A percentile compares a stretch with the other conserved stretches of the same genome.
Conservation (phyloP, 1,140 invertebrate species). For the Acromyrmex echinatior region DNA sequence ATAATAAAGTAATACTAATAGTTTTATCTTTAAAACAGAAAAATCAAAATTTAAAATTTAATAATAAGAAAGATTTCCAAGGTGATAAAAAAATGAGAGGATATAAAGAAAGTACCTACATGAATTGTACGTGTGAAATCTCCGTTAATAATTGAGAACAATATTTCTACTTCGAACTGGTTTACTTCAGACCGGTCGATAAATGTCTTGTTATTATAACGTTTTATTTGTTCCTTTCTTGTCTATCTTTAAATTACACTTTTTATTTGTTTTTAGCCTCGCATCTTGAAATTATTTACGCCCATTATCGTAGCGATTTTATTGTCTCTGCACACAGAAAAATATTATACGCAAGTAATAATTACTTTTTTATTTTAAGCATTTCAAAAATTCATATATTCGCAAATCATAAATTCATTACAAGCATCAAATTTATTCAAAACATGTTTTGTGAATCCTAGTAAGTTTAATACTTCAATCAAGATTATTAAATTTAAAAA, state of each 20-base stretch:
- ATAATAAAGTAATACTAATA: neutral
- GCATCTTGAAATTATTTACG: neutral
- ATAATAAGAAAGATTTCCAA: neutral
- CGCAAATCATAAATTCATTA: too few species aligned
- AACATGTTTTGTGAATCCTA: too few species aligned
- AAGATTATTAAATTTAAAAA: too few species aligned
- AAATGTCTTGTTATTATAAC: conserved; percentile 39
- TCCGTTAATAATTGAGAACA: conserved; percentile 25
- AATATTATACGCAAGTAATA: too few species aligned
- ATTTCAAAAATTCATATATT: too few species aligned
- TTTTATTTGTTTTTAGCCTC: neutral
- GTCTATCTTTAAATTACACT: conserved; percentile 25
- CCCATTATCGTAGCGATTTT: neutral
- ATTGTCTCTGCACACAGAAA: neutral
- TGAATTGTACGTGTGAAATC: conserved; percentile 37
- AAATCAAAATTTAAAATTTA: conserved; percentile 35
- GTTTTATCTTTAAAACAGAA: neutral
- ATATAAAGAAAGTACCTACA: neutral
- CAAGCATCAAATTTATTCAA: too few species aligned
- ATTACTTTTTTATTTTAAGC: too few species aligned
- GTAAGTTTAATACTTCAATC: too few species aligned
- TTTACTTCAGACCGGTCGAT: conserved; percentile 12
- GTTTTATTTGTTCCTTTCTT: conserved; percentile 32
- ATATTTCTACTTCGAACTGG: conserved; percentile 34
- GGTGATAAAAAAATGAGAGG: neutral